Conservation (phyloP, 1,140 invertebrate genomes). For the Drosophila asahinai region DNA sequence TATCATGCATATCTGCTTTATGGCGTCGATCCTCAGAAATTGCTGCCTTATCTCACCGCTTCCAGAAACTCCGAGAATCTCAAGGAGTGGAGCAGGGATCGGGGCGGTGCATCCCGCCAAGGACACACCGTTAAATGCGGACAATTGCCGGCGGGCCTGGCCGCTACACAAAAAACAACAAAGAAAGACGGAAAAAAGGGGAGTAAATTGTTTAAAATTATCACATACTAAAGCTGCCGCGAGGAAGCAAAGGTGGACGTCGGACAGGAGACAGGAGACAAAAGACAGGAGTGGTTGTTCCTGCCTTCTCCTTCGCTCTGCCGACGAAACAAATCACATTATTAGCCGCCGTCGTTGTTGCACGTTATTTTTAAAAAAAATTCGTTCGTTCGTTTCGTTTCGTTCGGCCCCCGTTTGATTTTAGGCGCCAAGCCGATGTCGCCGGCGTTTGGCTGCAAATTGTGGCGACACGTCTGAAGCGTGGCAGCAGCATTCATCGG, state of each 20-base stretch:
- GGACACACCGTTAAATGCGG: constrained; percentile 74
- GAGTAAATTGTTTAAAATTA: constrained; percentile 79
- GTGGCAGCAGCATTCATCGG: constrained; percentile 56
- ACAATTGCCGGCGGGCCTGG: constrained; percentile 40
- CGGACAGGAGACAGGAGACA: constrained; percentile 11
- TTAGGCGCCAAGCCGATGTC: constrained; percentile 75
- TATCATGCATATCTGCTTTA: constrained; percentile 52
- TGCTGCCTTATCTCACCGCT: constrained; percentile 38
- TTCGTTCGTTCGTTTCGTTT: constrained; percentile 26
- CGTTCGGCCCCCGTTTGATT: constrained; percentile 73
- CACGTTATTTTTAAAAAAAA: constrained; percentile 74
- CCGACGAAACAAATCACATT: constrained; percentile 74
- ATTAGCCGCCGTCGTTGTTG: constrained; percentile 65
- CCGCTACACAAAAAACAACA: constrained; percentile 5
- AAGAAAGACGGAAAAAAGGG: constrained; percentile 46
- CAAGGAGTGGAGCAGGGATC: background rate
- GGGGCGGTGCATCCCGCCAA: constrained; percentile 49
- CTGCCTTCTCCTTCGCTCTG: background rate
- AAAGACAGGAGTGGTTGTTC: constrained; percentile 23
- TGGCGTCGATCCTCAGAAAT: constrained; percentile 50
- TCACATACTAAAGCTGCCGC: constrained; percentile 74
- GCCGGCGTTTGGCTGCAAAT: constrained; percentile 79
- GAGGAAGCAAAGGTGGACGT: constrained; percentile 23
- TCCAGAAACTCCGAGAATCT: constrained; percentile 33
- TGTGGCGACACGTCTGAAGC: constrained; percentile 84